A percentile compares a stretch with the other conserved stretches of the same genome.
Evolutionary conservation across 2,113 vertebrate species (phyloP).

Genomic region (Furnarius figulus): DNA sequence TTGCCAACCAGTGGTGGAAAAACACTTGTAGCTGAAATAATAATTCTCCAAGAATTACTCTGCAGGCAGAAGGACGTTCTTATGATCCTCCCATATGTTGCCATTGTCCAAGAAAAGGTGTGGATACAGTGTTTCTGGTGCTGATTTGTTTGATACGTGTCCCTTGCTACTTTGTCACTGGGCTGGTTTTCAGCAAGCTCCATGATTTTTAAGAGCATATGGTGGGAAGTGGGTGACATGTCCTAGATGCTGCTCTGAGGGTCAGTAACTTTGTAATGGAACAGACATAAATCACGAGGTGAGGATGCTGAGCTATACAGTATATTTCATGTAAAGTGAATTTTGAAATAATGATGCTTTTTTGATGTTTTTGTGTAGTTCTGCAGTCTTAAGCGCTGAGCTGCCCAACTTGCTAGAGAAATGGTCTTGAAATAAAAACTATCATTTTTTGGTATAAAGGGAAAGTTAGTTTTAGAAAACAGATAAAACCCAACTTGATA

Average conservation of each 20-base stretch:
- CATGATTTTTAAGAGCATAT: not conserved
- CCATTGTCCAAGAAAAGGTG: constrained; percentile 98
- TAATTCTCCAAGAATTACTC: constrained; percentile 91
- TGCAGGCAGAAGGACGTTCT: constrained; percentile 89
- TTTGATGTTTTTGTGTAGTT: not conserved
- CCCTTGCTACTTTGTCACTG: not conserved
- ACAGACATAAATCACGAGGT: not conserved
- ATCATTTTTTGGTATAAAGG: rapidly evolving
- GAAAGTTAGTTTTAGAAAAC: not conserved
- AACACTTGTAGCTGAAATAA: constrained; percentile 95
- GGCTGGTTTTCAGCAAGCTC: not conserved
- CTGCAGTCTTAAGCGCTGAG: not conserved
- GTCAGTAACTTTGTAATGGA: not conserved
- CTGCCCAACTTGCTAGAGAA: not conserved
- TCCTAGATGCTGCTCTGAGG: not conserved
- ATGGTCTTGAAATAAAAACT: not conserved
- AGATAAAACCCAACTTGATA: not conserved
- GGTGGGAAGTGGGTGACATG: not conserved
- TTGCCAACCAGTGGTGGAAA: constrained; percentile 96
- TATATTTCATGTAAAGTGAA: not conserved
- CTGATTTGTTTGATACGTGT: not conserved
- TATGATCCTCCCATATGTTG: constrained; percentile 92
- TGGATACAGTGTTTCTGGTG: not conserved
- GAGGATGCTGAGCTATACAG: not conserved
- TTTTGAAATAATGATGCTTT: not conserved